Percentiles rank a stretch among this genome's conserved stretches.
These are phyloP conservation scores for Hirundo rustica DNA, from an alignment of 2,797 vertebrate species.

Conservation along the genomic window DNA sequence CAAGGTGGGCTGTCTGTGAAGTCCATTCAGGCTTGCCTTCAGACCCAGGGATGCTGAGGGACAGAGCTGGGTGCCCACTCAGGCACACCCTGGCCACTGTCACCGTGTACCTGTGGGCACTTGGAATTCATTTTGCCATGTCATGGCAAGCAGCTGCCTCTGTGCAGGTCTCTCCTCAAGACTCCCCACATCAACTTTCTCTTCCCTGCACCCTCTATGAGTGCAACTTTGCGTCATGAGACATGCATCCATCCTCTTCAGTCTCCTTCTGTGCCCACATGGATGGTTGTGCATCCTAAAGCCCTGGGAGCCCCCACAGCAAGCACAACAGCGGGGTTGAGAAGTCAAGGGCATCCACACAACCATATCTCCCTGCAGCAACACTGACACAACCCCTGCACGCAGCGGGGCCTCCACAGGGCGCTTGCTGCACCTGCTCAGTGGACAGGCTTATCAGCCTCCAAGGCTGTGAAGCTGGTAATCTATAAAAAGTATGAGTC, in stretches of 20 bases:
- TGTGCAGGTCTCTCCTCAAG: not conserved
- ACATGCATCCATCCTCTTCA: accelerated
- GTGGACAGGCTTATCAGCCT: conserved; percentile 9
- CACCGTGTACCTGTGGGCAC: not conserved
- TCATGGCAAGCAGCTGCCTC: not conserved
- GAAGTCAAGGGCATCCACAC: not conserved
- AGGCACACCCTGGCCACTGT: not conserved
- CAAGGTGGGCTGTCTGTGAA: not conserved
- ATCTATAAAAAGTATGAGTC: conserved; percentile 38
- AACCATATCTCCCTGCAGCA: not conserved
- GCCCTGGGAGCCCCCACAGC: not conserved
- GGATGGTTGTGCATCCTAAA: not conserved
- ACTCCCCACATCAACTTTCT: not conserved
- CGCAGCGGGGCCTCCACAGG: not conserved
- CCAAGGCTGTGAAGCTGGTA: not conserved
- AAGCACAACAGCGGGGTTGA: accelerated
- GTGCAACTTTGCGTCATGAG: not conserved
- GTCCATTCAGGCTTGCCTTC: not conserved
- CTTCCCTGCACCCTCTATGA: not conserved
- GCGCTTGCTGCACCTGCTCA: not conserved
- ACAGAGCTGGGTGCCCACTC: not conserved
- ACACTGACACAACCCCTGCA: not conserved
- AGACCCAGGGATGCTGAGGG: not conserved
- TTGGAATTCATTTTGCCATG: not conserved
- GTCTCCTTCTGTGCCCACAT: not conserved